A percentile compares a stretch with the other conserved stretches of the same genome.
Evolutionary conservation across 92 coral and sea anemone genomes (phyloP).

Genomic region (Bergia puertoricense): DNA sequence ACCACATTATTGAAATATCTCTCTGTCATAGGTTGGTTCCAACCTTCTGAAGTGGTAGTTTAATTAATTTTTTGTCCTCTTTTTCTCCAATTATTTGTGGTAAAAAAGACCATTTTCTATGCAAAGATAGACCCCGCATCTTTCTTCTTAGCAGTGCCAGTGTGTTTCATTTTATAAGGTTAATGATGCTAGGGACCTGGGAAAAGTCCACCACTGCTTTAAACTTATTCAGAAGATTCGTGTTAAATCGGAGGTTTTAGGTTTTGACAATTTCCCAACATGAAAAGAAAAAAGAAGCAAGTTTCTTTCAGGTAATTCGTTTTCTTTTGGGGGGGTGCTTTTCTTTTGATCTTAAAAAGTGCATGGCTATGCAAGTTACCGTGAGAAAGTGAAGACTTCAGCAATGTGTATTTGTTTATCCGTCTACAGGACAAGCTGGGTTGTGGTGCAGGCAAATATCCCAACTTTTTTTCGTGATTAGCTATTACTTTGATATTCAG

Average conservation of each 20-base stretch:
- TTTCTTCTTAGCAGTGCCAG: background rate
- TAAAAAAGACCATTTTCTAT: background rate
- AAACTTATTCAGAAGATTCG: background rate
- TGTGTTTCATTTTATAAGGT: background rate
- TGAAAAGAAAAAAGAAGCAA: background rate
- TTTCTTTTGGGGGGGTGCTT: background rate
- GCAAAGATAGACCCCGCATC: background rate
- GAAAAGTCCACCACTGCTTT: background rate
- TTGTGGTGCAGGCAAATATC: conserved; percentile 3
- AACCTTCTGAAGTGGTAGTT: background rate
- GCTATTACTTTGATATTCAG: background rate
- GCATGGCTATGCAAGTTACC: conserved; percentile 12
- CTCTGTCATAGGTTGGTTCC: background rate
- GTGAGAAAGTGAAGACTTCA: conserved; percentile 11
- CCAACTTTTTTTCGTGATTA: background rate
- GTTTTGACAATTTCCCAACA: background rate
- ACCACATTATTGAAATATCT: background rate
- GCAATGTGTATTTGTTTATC: conserved; percentile 19
- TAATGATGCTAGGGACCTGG: background rate
- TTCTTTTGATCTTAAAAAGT: background rate
- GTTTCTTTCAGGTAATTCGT: conserved; percentile 17
- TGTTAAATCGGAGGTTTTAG: background rate
- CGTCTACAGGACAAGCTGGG: background rate
- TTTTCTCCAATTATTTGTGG: conserved; percentile 7
- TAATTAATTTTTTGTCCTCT: background rate